Evolutionary conservation across 2,113 vertebrate species (phyloP), one percentile per base, ranked within the genome.

Genomic region (Apodemus speciosus): DNA sequence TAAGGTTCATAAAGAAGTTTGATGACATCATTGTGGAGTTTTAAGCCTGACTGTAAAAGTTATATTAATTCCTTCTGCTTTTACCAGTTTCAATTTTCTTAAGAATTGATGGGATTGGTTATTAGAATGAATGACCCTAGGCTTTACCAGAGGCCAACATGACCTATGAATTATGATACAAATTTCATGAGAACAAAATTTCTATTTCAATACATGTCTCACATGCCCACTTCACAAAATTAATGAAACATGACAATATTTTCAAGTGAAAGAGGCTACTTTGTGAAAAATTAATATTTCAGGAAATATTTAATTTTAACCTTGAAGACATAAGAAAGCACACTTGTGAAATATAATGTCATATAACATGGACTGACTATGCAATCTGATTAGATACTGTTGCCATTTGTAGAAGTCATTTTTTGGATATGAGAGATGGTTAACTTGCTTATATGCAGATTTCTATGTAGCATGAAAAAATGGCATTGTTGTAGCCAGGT

Each of bases 51-150:
- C 98, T 85, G 99, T 99, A 62, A 99, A 99, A 98, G 99, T 99
- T 92, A 99, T 99, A 97, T 99, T 99, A 88, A 99, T 99, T 99
- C 99, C 99, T 91, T 99, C 99, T 92, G 99, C 99, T 99, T 99
- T 97, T 99, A 96, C 96, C 99, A 95, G 90, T 95, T 99, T 96
- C 98, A 99, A 80, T 99, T 98, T 99, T 99, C 97, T 94, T 99
- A 92, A 98, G 99, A 93, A 99, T 99, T 83, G 99, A 99, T 56
- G 98, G 99, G 1, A 99, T 99, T 0, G 51, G 96, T 99, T 91
- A 99, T 99, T 88, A 98, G 99, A 95, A 99, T 99, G 96, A 99
- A 99, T 53, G 99, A 99, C 88, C 99, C 99, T 0, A 98, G 99
- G 66, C 98, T 99, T 66, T 99, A 99, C 97, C 99, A 99, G 99